A percentile compares a stretch with the other conserved stretches of the same genome.
Evolutionary conservation across 2,113 vertebrate species (phyloP).

Genomic region (Cyrtonyx montezumae): DNA sequence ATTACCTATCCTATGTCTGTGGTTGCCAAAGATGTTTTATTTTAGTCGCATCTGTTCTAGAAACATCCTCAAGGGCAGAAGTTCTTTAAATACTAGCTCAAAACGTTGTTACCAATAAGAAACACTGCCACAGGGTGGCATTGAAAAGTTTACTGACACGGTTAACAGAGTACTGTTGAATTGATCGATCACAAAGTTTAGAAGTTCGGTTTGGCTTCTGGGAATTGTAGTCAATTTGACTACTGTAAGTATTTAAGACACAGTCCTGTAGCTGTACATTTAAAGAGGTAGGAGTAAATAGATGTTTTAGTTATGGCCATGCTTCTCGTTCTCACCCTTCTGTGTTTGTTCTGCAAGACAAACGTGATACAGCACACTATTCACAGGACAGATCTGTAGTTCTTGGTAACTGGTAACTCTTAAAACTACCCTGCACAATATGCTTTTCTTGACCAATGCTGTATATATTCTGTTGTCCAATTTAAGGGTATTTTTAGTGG

Average conservation of each 20-base stretch:
- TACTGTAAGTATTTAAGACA: not conserved
- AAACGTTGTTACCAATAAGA: not conserved
- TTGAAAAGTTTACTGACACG: not conserved
- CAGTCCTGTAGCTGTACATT: not conserved
- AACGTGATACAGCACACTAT: not conserved
- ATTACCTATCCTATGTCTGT: not conserved
- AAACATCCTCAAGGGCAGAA: constrained; percentile 7
- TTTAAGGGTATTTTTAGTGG: not conserved
- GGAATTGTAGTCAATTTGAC: not conserved
- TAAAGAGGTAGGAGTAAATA: not conserved
- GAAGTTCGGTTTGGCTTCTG: not conserved
- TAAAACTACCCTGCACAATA: not conserved
- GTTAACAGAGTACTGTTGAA: not conserved
- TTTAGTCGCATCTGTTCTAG: not conserved
- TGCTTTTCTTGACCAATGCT: constrained; percentile 17
- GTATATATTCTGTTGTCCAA: not conserved
- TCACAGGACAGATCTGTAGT: not conserved
- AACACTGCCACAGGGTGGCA: not conserved
- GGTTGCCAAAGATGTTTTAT: constrained; percentile 38
- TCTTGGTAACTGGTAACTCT: not conserved
- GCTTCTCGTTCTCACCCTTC: not conserved
- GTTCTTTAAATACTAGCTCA: not conserved
- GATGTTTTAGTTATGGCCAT: not conserved
- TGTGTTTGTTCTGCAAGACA: not conserved
- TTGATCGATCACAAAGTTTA: not conserved